These are phyloP conservation scores for Eulacestoma nigropectus DNA, from an alignment of 2,113 vertebrate species.

Conservation along the genomic window DNA sequence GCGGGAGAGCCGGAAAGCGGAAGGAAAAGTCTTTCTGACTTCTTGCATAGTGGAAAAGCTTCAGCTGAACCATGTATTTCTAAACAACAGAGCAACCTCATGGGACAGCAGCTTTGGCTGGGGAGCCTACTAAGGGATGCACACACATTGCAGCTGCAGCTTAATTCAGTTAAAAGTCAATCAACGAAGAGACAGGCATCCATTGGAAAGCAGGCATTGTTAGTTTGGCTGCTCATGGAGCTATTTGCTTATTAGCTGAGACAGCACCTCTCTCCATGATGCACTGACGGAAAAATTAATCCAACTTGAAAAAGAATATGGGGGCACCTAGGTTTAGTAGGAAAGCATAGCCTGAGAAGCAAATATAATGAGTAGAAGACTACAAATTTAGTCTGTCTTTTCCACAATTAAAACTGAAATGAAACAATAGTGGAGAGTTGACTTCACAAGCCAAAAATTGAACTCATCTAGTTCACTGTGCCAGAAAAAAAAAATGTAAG, in stretches of 20 bases:
- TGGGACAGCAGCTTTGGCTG: neutral
- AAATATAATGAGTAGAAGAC: neutral
- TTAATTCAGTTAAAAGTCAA: neutral
- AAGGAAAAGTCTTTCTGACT: neutral
- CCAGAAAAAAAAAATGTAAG: neutral
- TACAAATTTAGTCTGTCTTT: neutral
- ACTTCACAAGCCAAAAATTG: neutral
- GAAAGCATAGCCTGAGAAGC: neutral
- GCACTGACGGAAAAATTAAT: neutral
- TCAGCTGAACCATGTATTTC: neutral
- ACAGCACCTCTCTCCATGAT: neutral
- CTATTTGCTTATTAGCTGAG: neutral
- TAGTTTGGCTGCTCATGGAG: neutral
- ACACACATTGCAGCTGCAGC: neutral
- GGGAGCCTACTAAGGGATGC: neutral
- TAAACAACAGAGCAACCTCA: neutral
- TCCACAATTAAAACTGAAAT: neutral
- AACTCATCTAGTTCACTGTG: neutral
- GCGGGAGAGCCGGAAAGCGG: accelerated
- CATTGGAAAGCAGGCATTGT: neutral
- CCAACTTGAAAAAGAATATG: neutral
- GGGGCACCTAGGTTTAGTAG: neutral
- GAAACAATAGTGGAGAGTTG: neutral
- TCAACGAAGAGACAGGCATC: neutral
- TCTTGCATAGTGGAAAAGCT: neutral